Conservation (phyloP, 2,797 vertebrate genomes). For the Enteromius fasciolatus region DNA sequence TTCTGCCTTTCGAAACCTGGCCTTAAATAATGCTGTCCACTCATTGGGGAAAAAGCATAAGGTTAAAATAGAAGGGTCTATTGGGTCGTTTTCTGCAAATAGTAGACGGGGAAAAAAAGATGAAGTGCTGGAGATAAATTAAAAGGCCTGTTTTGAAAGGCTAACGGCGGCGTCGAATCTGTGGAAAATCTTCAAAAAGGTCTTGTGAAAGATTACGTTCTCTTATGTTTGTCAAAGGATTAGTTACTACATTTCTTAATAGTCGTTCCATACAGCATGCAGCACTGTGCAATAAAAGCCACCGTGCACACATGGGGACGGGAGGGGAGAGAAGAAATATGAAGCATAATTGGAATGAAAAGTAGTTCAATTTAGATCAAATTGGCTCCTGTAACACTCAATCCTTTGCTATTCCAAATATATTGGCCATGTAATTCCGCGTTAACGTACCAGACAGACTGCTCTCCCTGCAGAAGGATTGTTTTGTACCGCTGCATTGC, state of each 20-base stretch:
- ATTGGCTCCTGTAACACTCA: constrained; percentile 64
- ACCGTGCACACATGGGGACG: constrained; percentile 22
- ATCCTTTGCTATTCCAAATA: constrained; percentile 64
- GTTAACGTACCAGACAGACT: constrained; percentile 29
- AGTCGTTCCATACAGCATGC: constrained; percentile 30
- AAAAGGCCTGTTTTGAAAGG: constrained; percentile 31
- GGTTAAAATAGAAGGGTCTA: background rate
- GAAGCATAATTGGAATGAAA: constrained; percentile 65
- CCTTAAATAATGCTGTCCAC: constrained; percentile 18
- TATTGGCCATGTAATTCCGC: constrained; percentile 56
- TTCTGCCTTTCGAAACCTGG: constrained; percentile 40
- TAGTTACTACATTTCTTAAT: constrained; percentile 51
- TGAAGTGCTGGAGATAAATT: constrained; percentile 8
- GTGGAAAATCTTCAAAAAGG: constrained; percentile 35
- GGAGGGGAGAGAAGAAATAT: constrained; percentile 48
- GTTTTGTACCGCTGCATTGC: constrained; percentile 10
- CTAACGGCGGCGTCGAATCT: background rate
- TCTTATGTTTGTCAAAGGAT: constrained; percentile 48
- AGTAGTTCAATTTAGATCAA: constrained; percentile 66
- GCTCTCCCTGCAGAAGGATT: background rate
- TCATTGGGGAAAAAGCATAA: background rate
- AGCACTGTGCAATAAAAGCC: constrained; percentile 46
- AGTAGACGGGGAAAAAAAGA: background rate
- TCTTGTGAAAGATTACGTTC: constrained; percentile 30
- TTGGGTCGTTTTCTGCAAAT: background rate